phyloP scores from a whole-genome alignment of 2,888 invertebrate genomes.

The Eilema depressum region DNA sequence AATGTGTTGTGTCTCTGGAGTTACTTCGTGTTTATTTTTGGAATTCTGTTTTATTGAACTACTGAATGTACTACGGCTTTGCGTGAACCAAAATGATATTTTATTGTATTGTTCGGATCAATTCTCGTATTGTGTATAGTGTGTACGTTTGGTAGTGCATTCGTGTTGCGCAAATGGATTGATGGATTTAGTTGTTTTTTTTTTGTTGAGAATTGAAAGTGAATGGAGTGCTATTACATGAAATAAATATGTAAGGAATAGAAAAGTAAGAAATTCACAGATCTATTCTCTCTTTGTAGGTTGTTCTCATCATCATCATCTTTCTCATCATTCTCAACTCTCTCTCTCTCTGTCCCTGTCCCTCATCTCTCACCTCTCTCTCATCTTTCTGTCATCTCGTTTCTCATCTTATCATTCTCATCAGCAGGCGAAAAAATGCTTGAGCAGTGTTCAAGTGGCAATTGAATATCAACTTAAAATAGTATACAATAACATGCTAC shows the following conservation, averaged over 20 bases:
- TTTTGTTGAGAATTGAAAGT: neutral
- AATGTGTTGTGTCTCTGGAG: constrained; percentile 2
- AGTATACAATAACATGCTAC: too few species aligned
- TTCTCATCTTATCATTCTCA: too few species aligned
- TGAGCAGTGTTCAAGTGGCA: too few species aligned
- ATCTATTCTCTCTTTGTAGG: neutral
- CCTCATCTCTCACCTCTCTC: too few species aligned
- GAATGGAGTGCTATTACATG: neutral
- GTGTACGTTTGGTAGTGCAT: neutral
- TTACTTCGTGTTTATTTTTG: constrained; percentile 14
- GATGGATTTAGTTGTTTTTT: neutral
- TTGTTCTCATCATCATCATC: neutral
- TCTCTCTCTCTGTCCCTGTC: too few species aligned
- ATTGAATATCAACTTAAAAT: too few species aligned
- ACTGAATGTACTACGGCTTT: neutral
- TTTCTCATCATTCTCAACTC: too few species aligned
- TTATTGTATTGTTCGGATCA: neutral
- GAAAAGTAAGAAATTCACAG: neutral
- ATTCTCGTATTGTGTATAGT: neutral
- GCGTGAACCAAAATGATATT: neutral
- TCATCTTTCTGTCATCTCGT: too few species aligned
- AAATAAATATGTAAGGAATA: neutral
- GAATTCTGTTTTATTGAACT: neutral
- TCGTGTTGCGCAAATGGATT: neutral
- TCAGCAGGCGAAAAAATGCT: too few species aligned